A percentile compares a stretch with the other conserved stretches of the same genome.
These are phyloP conservation scores for Hoplostethus atlanticus DNA, from an alignment of 2,797 vertebrate species.

Conservation along the genomic window DNA sequence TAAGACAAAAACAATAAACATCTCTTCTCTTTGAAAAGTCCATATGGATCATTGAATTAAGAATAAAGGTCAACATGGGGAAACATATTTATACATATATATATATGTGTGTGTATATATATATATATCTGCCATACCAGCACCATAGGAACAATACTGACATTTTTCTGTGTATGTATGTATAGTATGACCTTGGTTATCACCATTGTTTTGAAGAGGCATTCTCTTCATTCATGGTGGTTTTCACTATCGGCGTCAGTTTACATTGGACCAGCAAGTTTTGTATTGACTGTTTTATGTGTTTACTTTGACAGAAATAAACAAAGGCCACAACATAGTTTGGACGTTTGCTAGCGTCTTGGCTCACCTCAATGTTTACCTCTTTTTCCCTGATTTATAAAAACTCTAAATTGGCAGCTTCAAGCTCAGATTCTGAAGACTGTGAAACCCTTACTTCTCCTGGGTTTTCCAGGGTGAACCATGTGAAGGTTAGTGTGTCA, in stretches of 20 bases:
- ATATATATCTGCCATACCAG: slow-evolving; percentile 60
- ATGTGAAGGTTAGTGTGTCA: slow-evolving; percentile 76
- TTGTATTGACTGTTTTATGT: slow-evolving; percentile 76
- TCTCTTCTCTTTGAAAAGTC: slow-evolving; percentile 73
- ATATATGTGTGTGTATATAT: too few species aligned
- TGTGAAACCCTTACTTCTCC: slow-evolving; percentile 68
- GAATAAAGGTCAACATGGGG: slow-evolving; percentile 60
- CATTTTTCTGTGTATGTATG: slow-evolving; percentile 43
- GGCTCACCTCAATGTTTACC: slow-evolving; percentile 73
- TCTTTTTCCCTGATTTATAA: slow-evolving; percentile 70
- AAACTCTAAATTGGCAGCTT: slow-evolving; percentile 72
- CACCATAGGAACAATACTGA: slow-evolving; percentile 70
- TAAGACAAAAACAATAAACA: slow-evolving; percentile 82
- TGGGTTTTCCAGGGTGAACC: slow-evolving; percentile 65
- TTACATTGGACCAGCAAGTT: slow-evolving; percentile 72
- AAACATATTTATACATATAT: slow-evolving; percentile 58
- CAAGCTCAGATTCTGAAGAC: slow-evolving; percentile 61
- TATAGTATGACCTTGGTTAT: slow-evolving; percentile 62
- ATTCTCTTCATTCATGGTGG: slow-evolving; percentile 80
- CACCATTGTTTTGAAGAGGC: slow-evolving; percentile 73
- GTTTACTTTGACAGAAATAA: slow-evolving; percentile 85
- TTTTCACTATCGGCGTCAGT: slow-evolving; percentile 72
- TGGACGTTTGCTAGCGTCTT: slow-evolving; percentile 74
- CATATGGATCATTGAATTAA: slow-evolving; percentile 66
- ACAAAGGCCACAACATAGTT: slow-evolving; percentile 79